Conservation (phyloP, 2,797 vertebrate species). For the Gila robusta region DNA sequence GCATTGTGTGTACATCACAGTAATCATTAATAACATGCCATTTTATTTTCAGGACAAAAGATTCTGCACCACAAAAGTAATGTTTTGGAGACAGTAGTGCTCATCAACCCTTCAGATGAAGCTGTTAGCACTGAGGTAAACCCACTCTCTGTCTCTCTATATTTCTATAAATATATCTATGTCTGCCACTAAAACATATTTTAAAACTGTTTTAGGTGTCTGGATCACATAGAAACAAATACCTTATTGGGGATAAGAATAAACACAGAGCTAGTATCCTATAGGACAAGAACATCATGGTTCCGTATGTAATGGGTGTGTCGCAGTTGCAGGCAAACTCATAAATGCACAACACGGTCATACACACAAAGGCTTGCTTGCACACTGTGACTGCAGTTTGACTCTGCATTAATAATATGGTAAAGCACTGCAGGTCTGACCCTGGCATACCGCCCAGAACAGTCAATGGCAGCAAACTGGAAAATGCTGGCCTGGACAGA, state of each 20-base stretch:
- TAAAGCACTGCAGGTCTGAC: constrained; percentile 68
- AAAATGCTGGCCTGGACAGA: constrained; percentile 53
- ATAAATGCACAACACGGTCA: neutral
- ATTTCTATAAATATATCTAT: constrained; percentile 4
- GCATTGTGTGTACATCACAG: neutral
- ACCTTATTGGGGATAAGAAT: neutral
- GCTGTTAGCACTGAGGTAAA: constrained; percentile 95
- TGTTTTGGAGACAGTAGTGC: constrained; percentile 94
- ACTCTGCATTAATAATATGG: constrained; percentile 72
- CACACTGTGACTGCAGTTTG: constrained; percentile 65
- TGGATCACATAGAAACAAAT: neutral
- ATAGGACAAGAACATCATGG: neutral
- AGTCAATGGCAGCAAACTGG: constrained; percentile 67
- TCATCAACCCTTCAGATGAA: constrained; percentile 98
- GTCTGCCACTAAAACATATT: neutral
- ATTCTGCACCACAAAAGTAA: constrained; percentile 98
- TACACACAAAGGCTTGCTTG: constrained; percentile 12
- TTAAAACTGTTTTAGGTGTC: neutral
- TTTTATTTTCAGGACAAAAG: constrained; percentile 86
- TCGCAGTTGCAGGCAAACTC: neutral
- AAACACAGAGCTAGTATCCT: constrained; percentile 10
- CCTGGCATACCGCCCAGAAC: constrained; percentile 64
- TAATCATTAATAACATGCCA: neutral
- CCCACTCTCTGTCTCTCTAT: neutral
- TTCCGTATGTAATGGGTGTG: neutral